A percentile compares a stretch with the other conserved stretches of the same genome.
These are phyloP conservation scores for Sorex fumeus DNA, from an alignment of 2,113 vertebrate genomes.

Conservation along the genomic window DNA sequence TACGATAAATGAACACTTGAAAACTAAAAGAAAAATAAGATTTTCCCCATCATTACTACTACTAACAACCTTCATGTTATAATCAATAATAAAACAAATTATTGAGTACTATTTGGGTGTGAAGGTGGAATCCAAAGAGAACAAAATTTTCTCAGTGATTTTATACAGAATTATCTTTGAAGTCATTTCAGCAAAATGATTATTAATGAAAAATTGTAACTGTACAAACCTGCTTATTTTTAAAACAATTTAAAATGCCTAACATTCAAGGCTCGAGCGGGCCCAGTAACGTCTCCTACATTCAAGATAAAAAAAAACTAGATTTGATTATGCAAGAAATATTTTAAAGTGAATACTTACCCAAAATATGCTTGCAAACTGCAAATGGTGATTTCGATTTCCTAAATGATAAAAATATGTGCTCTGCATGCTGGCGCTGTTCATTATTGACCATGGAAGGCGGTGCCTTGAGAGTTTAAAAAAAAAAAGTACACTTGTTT, in stretches of 20 bases:
- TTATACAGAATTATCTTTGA: slow-evolving; percentile 37
- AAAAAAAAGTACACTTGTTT: slow-evolving; percentile 35
- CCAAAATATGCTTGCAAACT: slow-evolving; percentile 98
- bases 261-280: slow-evolving; percentile 47
- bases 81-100: slow-evolving; percentile 56
- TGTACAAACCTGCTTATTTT: slow-evolving; percentile 31
- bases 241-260: slow-evolving; percentile 67
- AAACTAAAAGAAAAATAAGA: not conserved
- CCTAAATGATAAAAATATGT: slow-evolving; percentile 99
- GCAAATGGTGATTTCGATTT: slow-evolving; percentile 99
- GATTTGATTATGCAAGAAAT: slow-evolving; percentile 25
- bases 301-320: no score
- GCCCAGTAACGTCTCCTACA: no score
- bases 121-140: slow-evolving; percentile 46
- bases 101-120: not conserved
- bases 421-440: slow-evolving; percentile 98
- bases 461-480: slow-evolving; percentile 92
- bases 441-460: slow-evolving; percentile 99
- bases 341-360: slow-evolving; percentile 88
- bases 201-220: slow-evolving; percentile 43
- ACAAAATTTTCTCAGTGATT: slow-evolving; percentile 38
- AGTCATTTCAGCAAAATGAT: slow-evolving; percentile 46
- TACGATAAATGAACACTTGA: slow-evolving; percentile 54
- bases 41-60: not conserved
- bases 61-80: slow-evolving; percentile 45